phyloP scores from a whole-genome alignment of 2,797 vertebrate species.

The Bradypodion pumilum region DNA sequence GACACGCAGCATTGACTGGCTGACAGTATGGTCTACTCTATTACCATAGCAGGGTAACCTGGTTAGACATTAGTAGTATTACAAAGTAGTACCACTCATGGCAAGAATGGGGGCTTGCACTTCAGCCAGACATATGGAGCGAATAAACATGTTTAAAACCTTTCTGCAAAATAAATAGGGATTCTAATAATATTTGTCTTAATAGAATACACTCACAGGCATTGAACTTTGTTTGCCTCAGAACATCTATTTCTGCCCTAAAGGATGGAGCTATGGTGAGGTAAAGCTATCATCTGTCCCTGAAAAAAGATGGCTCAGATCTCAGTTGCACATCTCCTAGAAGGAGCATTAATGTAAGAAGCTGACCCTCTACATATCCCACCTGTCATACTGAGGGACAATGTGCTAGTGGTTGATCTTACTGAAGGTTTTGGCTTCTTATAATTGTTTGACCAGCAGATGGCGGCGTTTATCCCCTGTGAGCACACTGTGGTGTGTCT shows the following conservation, averaged over 20 bases:
- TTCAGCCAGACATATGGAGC: not conserved
- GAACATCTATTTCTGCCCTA: not conserved
- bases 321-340: not conserved
- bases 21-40: too few species aligned
- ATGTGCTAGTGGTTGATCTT: not conserved
- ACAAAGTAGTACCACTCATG: too few species aligned
- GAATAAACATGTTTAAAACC: not conserved
- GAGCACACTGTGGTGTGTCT: not conserved
- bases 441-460: conserved; percentile 41
- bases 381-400: not conserved
- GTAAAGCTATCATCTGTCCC: not conserved
- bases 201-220: not conserved
- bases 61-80: too few species aligned
- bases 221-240: not conserved
- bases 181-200: not conserved
- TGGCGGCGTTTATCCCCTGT: conserved; percentile 49
- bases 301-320: not conserved
- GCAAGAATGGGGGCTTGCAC: not conserved
- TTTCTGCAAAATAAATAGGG: too few species aligned
- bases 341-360: not conserved
- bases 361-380: not conserved
- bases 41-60: too few species aligned
- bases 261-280: not conserved
- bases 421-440: not conserved
- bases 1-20: too few species aligned